Conservation (phyloP, 1,140 invertebrate species). For the Polyergus mexicanus region DNA sequence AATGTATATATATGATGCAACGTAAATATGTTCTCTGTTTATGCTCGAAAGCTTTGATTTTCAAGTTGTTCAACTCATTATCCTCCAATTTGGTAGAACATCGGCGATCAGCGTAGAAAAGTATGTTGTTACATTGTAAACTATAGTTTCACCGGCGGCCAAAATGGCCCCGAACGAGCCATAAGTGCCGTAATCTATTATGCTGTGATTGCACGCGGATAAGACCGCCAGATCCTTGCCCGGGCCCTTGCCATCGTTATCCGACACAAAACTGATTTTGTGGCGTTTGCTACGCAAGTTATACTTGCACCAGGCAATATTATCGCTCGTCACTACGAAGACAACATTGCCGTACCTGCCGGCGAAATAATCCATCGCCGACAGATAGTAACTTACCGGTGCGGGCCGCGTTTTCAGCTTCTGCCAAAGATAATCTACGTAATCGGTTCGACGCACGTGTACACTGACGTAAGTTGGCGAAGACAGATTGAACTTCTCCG, state of each 20-base stretch:
- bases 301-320: conserved; percentile 88
- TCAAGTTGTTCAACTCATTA: conserved; percentile 82
- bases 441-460: conserved; percentile 89
- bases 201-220: conserved; percentile 89
- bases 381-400: conserved; percentile 86
- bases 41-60: conserved; percentile 50
- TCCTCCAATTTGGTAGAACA: conserved; percentile 87
- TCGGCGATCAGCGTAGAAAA: conserved; percentile 87
- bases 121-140: conserved; percentile 88
- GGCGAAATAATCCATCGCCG: conserved; percentile 88
- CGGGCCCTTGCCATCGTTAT: conserved; percentile 84
- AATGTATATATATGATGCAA: conserved; percentile 30
- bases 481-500: conserved; percentile 77
- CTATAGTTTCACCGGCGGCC: conserved; percentile 88
- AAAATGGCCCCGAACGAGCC: conserved; percentile 90
- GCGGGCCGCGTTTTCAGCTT: conserved; percentile 86
- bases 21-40: conserved; percentile 33
- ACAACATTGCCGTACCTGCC: conserved; percentile 86
- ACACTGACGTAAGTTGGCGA: conserved; percentile 87
- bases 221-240: conserved; percentile 89
- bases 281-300: conserved; percentile 84
- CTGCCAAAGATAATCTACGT: conserved; percentile 87
- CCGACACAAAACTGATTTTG: conserved; percentile 87
- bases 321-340: conserved; percentile 89
- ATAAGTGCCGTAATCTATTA: conserved; percentile 91